Evolutionary conservation across 1,140 invertebrate species (phyloP), one percentile per base, ranked within the genome.

Genomic region (Harpegnathos saltator): DNA sequence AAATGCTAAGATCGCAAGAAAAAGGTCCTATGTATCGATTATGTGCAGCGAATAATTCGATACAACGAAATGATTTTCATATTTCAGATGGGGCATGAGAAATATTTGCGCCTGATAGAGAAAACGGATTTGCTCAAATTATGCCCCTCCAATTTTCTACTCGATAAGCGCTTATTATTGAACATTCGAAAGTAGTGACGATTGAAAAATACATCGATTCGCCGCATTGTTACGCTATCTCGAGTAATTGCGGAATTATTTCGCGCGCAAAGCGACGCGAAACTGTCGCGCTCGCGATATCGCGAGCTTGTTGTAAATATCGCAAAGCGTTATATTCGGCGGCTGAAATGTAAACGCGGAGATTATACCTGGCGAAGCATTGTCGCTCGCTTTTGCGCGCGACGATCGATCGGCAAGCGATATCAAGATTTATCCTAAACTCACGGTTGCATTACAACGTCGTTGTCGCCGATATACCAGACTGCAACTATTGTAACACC

Each of bases 381-480:
- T n/a, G 15, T 14, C 17, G 26, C 62, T 26, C 19, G 48, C 14
- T 66, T n/a, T 48, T 33, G 29, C 48, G n/a, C 48, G 73, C 29
- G 2, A 58, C 50, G 29, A 78, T 69, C 52, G 75, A 78, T 78
- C 22, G 75, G 33, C 38, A 69, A 78, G 63, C 63, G 63, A 69
- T 78, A 78, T 78, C 63, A 78, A 69, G 52, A 78, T 78, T 78
- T 78, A 78, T 78, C 74, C 52, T 68, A 78, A 78, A 78, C 52
- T 80, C 33, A 80, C 52, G 63, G 54, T 33, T 59, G 75, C 38
- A 58, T 80, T 71, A 71, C 65, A 78, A 69, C 63, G 22, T 71
- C 63, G 22, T 71, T 71, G 75, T 80, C 75, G 38, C 75, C 38
- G 33, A 26, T 54, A 63, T 65, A 24, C 24, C 59, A 50, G 11